phyloP scores from a whole-genome alignment of 2,797 vertebrate genomes.

The Neopelma chrysocephalum region DNA sequence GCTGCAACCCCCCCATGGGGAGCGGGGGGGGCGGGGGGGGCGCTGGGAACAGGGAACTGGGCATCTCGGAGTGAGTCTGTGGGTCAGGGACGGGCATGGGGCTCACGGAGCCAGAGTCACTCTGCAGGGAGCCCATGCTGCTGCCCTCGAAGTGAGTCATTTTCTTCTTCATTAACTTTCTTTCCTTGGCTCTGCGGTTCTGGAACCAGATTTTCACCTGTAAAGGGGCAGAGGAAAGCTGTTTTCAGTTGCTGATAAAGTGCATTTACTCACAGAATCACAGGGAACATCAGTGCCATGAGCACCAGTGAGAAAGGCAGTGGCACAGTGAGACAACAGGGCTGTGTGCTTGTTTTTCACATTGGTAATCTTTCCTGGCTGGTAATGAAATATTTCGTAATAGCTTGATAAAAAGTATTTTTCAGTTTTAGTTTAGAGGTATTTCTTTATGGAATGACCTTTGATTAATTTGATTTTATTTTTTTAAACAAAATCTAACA shows the following conservation, averaged over 20 bases:
- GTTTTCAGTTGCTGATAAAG: background rate
- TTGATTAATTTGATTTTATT: background rate
- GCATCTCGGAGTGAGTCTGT: slow-evolving; percentile 85
- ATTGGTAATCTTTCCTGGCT: background rate
- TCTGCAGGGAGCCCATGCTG: slow-evolving; percentile 85
- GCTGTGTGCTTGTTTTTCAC: background rate
- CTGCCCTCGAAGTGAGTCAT: slow-evolving; percentile 90
- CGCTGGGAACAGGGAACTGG: slow-evolving; percentile 80
- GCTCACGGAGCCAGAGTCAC: slow-evolving; percentile 90
- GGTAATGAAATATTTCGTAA: background rate
- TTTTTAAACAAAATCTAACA: background rate
- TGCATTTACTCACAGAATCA: background rate
- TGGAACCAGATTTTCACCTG: slow-evolving; percentile 98
- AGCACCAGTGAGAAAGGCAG: background rate
- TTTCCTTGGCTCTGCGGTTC: slow-evolving; percentile 92
- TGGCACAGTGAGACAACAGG: background rate
- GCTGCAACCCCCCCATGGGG: slow-evolving; percentile 82
- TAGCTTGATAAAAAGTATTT: background rate
- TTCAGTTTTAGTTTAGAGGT: background rate
- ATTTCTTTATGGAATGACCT: background rate
- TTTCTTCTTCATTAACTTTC: slow-evolving; percentile 94
- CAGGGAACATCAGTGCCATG: background rate
- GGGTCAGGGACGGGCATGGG: slow-evolving; percentile 84
- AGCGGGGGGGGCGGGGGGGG: slow-evolving; percentile 66
- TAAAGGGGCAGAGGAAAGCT: background rate